Evolutionary conservation across 2,113 vertebrate genomes (phyloP).

Genomic region (Lepus europaeus): DNA sequence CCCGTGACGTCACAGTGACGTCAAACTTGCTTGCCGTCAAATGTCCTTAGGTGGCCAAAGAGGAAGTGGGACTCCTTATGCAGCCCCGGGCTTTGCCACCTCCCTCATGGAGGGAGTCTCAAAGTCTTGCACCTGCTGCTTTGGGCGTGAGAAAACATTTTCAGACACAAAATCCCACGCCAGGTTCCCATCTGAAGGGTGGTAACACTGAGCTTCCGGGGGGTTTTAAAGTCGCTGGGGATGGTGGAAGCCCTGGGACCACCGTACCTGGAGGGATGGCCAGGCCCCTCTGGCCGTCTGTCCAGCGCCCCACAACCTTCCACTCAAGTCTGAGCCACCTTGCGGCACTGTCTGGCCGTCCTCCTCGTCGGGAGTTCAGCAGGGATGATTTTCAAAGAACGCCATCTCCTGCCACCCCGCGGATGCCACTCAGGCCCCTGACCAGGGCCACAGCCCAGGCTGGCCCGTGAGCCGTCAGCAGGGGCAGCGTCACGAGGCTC

Average conservation of each 20-base stretch:
- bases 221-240: not conserved
- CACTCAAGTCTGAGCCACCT: not conserved
- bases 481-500: not conserved
- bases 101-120: not conserved
- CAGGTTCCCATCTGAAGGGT: not conserved
- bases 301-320: no score
- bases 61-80: not conserved
- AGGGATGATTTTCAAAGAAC: not conserved
- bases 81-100: not conserved
- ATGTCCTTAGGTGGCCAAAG: not conserved
- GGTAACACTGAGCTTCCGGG: not conserved
- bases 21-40: not conserved
- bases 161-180: not conserved
- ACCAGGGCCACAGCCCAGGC: not conserved
- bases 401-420: not conserved
- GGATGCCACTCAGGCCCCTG: not conserved
- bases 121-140: not conserved
- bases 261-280: no score
- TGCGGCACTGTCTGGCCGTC: not conserved
- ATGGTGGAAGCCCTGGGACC: not conserved
- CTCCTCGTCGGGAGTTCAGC: not conserved
- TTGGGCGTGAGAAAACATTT: no score
- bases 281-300: no score
- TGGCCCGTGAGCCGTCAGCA: accelerated
- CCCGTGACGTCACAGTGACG: not conserved